Percentiles rank a stretch among this genome's conserved stretches.
phyloP scores from a whole-genome alignment of 1,140 invertebrate species.

The Maconellicoccus hirsutus region DNA sequence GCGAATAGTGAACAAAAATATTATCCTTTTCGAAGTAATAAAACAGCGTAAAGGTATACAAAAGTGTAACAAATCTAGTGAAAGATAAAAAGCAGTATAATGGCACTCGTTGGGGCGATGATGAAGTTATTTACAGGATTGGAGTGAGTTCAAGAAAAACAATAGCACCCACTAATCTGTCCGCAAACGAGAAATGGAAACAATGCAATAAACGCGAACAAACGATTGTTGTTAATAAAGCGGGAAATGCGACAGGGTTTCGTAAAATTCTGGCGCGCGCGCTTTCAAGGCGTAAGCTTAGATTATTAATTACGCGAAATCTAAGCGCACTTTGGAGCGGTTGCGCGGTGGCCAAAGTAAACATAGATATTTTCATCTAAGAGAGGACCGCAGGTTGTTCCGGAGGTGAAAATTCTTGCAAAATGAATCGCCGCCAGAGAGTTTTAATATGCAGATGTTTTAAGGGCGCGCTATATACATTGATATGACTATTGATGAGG shows the following conservation, averaged over 20 bases:
- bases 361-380: too few relatives aligned
- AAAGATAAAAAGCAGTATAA: slow-evolving; percentile 22
- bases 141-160: slow-evolving; percentile 22
- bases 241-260: slow-evolving; percentile 4
- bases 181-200: slow-evolving; percentile 18
- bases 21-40: background rate
- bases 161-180: slow-evolving; percentile 21
- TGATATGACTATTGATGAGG: background rate
- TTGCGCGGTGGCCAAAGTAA: too few relatives aligned
- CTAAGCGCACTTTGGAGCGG: too few relatives aligned
- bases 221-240: slow-evolving; percentile 22
- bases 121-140: slow-evolving; percentile 22
- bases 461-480: background rate
- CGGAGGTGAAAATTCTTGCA: too few relatives aligned
- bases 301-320: too few relatives aligned
- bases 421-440: too few relatives aligned
- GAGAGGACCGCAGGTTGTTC: too few relatives aligned
- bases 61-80: slow-evolving; percentile 15
- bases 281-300: too few relatives aligned
- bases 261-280: too few relatives aligned
- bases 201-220: slow-evolving; percentile 20
- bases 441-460: background rate
- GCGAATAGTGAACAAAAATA: background rate
- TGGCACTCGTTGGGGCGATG: background rate
- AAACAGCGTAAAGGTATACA: slow-evolving; percentile 7